Percentiles rank a stretch among this genome's conserved stretches.
phyloP scores from a whole-genome alignment of 2,888 invertebrate genomes.

The Campaea margaritaria region DNA sequence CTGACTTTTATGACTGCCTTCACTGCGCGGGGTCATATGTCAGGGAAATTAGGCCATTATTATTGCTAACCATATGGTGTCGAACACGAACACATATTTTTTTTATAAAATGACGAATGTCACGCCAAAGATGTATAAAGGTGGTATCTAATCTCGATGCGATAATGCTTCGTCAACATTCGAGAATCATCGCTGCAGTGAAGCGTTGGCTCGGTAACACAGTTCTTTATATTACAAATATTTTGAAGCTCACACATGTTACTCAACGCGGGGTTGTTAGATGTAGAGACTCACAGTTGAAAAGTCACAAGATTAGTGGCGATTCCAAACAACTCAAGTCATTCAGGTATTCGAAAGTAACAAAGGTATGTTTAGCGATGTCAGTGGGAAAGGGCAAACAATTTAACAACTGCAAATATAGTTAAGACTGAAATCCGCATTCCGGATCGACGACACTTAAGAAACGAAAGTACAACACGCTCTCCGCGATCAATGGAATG shows the following conservation, averaged over 20 bases:
- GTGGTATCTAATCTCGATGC: slow-evolving; percentile 54
- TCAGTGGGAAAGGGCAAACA: slow-evolving; percentile 37
- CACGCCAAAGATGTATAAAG: slow-evolving; percentile 39
- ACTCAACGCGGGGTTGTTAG: slow-evolving; percentile 49
- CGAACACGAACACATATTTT: slow-evolving; percentile 31
- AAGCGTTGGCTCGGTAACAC: slow-evolving; percentile 46
- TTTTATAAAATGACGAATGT: slow-evolving; percentile 37
- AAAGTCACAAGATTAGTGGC: slow-evolving; percentile 41
- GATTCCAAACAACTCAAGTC: slow-evolving; percentile 28
- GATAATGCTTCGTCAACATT: slow-evolving; percentile 45
- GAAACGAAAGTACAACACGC: slow-evolving; percentile 41
- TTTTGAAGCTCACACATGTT: slow-evolving; percentile 53
- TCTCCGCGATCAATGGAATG: slow-evolving; percentile 32
- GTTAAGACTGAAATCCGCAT: slow-evolving; percentile 34
- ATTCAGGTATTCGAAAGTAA: slow-evolving; percentile 34
- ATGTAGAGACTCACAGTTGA: slow-evolving; percentile 48
- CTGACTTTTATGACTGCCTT: slow-evolving; percentile 77
- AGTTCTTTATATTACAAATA: slow-evolving; percentile 33
- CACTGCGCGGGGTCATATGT: slow-evolving; percentile 78
- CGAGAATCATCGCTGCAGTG: slow-evolving; percentile 47
- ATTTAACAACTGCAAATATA: slow-evolving; percentile 33
- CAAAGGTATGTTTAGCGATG: slow-evolving; percentile 36
- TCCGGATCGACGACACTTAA: slow-evolving; percentile 37
- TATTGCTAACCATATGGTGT: slow-evolving; percentile 67
- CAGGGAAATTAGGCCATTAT: slow-evolving; percentile 77